Evolutionary conservation across 2,113 vertebrate genomes (phyloP), one percentile per base, ranked within the genome.

Genomic region (Oncorhynchus gorbuscha): DNA sequence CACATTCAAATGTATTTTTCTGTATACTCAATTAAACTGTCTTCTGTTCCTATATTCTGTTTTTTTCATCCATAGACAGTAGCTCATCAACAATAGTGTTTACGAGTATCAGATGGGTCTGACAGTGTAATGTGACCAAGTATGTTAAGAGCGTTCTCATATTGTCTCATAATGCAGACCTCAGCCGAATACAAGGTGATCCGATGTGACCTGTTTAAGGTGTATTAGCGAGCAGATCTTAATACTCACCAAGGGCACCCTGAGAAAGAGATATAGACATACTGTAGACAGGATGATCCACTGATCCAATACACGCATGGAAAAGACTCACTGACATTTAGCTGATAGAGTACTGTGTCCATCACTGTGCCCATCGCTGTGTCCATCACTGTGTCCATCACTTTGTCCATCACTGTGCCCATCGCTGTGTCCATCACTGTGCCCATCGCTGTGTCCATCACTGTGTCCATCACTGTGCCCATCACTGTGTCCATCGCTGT

Each of bases 231-330:
- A 62, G n/a, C 7, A 62, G 59, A 9, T 79, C 79, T 80, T 81
- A 81, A 88, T 79, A 71, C 39, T 3, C 79, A 74, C 76, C 76
- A 81, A 87, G 89, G 89, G 86, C 89, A 89, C 89, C 86, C 89
- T 90, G 85, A 80, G 75, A 81, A 51, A 11, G 61, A 45, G 39
- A 39, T 9, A 65, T 11, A 9, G 5, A 62, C 59, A 22, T 62
- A 61, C 59, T 61, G 59, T n/a, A 22, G 18, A 1, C 55, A 32
- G 78, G 85, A 83, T 87, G 81, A 87, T 83, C 84, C 3, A 61
- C 62, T 69, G 71, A 85, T 85, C 80, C 68, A 58, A 45, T 80
- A 69, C 77, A 65, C 59, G 49, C 72, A 4, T 75, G 39, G 39
- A 45, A 12, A 45, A 45, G 39, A 45, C 16, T 55, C 13, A 18